A percentile compares a stretch with the other conserved stretches of the same genome.
Evolutionary conservation across 2,113 vertebrate species (phyloP).

Genomic region (Erinaceus europaeus): DNA sequence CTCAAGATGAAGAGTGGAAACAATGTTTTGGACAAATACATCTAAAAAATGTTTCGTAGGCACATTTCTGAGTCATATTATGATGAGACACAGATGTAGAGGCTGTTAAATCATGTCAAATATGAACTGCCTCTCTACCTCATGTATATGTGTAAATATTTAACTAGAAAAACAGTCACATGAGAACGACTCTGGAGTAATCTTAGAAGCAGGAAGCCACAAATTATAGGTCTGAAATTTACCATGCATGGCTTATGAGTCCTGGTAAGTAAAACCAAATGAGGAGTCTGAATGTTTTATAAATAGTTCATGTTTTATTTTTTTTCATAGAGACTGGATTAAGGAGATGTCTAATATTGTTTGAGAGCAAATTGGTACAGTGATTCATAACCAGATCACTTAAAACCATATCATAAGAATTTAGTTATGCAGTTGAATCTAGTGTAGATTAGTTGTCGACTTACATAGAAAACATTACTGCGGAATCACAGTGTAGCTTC

Average conservation of each 20-base stretch:
- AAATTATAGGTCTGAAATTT: constrained; percentile 82
- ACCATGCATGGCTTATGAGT: constrained; percentile 58
- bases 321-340: constrained; percentile 36
- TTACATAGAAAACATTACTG: not conserved
- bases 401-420: constrained; percentile 62
- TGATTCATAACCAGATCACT: constrained; percentile 61
- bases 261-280: constrained; percentile 79
- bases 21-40: constrained; percentile 73
- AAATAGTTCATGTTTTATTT: constrained; percentile 52
- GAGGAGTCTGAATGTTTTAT: constrained; percentile 71
- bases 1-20: constrained; percentile 61
- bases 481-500: not conserved
- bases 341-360: constrained; percentile 55
- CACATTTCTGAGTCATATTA: constrained; percentile 76
- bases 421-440: constrained; percentile 35
- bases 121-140: constrained; percentile 58
- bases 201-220: constrained; percentile 80
- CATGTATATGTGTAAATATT: constrained; percentile 76
- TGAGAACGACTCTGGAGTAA: constrained; percentile 67
- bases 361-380: constrained; percentile 53
- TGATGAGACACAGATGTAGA: constrained; percentile 81
- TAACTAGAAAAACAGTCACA: constrained; percentile 75
- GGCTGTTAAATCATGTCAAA: constrained; percentile 77
- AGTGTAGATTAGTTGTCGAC: constrained; percentile 25
- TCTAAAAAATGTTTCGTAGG: constrained; percentile 76